Base-by-base conservation (phyloP, 2,113 vertebrate genomes). In the Silurus asotus region DNA sequence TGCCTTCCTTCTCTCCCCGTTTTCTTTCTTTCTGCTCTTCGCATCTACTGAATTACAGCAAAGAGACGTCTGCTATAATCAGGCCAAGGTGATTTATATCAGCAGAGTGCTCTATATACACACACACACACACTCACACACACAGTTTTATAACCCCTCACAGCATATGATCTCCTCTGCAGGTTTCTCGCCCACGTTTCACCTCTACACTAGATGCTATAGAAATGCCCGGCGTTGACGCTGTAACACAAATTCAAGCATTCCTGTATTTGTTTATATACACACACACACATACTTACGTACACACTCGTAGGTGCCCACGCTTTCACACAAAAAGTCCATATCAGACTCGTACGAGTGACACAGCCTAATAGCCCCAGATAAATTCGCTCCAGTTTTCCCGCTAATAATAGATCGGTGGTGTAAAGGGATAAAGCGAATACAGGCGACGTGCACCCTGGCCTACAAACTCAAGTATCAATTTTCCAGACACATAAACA, bases 11-110 rank as follows among this genome's bases (percentile, higher is more conserved):
- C 19, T n/a, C 49, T 62, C 10, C 1, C 25, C 56, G 37, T 37
- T 25, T 48, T n/a, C 56, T 64, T n/a, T 65, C 45, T 85, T 65
- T 23, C 23, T n/a, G 11, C 53, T 80, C 51, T 70, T 37, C 6
- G 13, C 25, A 56, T 80, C 84, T 79, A 69, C 74, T 83, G 75
- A 88, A 86, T 86, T 86, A 76, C 84, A 81, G 84, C 82, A 82
- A 85, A 88, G 84, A 88, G 84, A 87, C 87, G 84, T 89, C 88
- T 89, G 75, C 64, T 92, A 79, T 92, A 93, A 93, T 92, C 82
- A 92, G 84, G 91, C 81, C 86, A 92, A 90, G 88, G 81, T 88
- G 90, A 92, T 85, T 90, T 84, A 90, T 90, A 89, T 87, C 82
- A 49, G 82, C 80, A 89, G 88, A 89, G 87, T 81, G 15, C 85